phyloP scores from a whole-genome alignment of 2,797 vertebrate genomes.

The Chrysocyon brachyurus region DNA sequence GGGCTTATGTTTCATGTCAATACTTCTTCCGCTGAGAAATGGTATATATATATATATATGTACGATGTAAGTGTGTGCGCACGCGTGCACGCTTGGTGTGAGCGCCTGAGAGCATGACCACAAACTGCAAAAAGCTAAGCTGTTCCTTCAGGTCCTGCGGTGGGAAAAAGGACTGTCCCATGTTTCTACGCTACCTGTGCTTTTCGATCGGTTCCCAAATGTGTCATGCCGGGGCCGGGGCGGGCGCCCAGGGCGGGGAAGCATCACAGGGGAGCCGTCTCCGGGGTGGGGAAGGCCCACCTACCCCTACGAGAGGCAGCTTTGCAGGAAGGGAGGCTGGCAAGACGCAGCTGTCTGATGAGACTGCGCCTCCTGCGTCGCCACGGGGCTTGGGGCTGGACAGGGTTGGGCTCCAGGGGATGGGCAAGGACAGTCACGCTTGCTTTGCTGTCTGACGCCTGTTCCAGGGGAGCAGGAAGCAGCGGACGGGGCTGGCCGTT shows the following conservation, averaged over 20 bases:
- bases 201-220: constrained; percentile 67
- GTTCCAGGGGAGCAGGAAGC: neutral
- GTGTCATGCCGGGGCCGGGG: neutral
- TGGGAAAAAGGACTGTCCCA: neutral
- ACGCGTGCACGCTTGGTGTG: neutral
- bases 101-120: neutral
- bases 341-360: neutral
- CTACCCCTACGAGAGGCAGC: neutral
- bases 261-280: neutral
- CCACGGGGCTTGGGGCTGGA: neutral
- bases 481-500: neutral
- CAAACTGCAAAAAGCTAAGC: neutral
- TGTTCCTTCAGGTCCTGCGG: constrained; percentile 38
- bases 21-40: constrained; percentile 81
- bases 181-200: constrained; percentile 23
- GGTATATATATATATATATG: constrained; percentile 79
- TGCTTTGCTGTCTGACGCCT: neutral
- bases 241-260: constrained; percentile 1
- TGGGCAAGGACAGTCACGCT: neutral
- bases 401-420: neutral
- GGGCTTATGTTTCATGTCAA: constrained; percentile 82
- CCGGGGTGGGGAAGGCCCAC: neutral
- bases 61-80: neutral
- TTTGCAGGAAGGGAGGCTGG: neutral
- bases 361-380: neutral